Percentiles rank a stretch among this genome's conserved stretches.
These are phyloP conservation scores for Actenoides lindsayi DNA, from an alignment of 2,113 vertebrate genomes.

Conservation along the genomic window DNA sequence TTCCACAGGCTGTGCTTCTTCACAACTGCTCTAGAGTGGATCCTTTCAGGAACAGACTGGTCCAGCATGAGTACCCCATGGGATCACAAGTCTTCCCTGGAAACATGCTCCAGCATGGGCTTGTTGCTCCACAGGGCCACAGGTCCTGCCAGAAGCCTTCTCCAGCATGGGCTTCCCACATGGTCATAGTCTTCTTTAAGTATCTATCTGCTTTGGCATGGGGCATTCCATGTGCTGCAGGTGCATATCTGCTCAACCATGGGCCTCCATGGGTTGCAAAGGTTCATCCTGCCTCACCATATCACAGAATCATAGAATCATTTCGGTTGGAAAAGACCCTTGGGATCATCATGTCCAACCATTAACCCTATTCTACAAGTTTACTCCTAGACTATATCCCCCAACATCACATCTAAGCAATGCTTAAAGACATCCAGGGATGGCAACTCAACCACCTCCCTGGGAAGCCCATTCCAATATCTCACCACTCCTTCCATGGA, in stretches of 20 bases:
- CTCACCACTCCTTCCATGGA: no score
- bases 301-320: no score
- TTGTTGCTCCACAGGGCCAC: not conserved
- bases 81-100: not conserved
- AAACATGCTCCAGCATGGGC: not conserved
- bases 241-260: not conserved
- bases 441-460: no score
- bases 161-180: accelerated
- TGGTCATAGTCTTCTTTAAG: not conserved
- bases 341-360: no score
- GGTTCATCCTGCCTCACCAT: not conserved
- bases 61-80: accelerated
- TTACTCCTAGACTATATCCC: no score
- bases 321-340: no score
- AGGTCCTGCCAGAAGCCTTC: not conserved
- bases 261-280: not conserved
- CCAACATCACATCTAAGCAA: no score
- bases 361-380: no score
- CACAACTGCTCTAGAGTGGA: not conserved
- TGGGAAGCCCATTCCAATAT: no score
- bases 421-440: no score
- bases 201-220: not conserved
- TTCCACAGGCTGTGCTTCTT: not conserved
- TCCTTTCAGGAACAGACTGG: not conserved
- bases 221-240: not conserved